Evolutionary conservation across 2,113 vertebrate species (phyloP).

Genomic region (Tympanuchus pallidicinctus): DNA sequence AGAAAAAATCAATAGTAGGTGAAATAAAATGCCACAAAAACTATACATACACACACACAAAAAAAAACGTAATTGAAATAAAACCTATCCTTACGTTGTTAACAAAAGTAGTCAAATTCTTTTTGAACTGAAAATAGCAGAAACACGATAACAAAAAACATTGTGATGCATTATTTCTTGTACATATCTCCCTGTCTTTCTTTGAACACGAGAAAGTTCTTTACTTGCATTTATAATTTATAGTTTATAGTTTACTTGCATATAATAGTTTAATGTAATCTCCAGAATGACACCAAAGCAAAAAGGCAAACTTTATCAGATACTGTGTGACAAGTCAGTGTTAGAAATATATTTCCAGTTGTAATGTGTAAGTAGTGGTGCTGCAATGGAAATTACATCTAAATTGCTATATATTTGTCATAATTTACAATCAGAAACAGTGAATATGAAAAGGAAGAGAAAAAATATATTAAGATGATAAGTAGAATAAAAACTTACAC

Average conservation of each 20-base stretch:
- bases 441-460: neutral
- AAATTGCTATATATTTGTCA: neutral
- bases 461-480: neutral
- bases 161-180: neutral
- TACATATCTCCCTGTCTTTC: neutral
- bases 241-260: too few species aligned
- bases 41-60: neutral
- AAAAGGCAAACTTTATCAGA: neutral
- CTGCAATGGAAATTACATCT: neutral
- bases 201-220: neutral
- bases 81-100: neutral
- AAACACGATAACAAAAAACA: neutral
- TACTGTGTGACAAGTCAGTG: accelerated
- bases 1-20: neutral
- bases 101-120: neutral
- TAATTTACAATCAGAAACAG: neutral
- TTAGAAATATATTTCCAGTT: neutral
- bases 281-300: neutral
- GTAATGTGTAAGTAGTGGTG: neutral
- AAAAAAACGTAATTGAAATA: neutral
- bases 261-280: neutral
- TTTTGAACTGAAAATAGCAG: neutral
- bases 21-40: neutral
- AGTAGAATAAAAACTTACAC: neutral
- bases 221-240: neutral